These are phyloP conservation scores for Oncopodura yosiiana DNA, from an alignment of 1,140 invertebrate species.

Conservation along the genomic window DNA sequence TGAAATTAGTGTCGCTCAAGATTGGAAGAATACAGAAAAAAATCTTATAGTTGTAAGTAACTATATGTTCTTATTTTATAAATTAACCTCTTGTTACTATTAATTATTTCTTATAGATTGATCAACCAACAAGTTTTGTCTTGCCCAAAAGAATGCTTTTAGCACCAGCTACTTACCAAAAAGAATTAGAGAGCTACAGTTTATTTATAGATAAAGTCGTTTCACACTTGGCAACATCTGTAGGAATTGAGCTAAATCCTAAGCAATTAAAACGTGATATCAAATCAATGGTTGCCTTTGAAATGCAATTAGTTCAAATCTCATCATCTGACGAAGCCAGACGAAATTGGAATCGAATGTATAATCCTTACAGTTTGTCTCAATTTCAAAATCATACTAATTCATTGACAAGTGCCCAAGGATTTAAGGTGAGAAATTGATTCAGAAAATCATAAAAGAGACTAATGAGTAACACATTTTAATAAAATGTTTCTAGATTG, in stretches of 20 bases:
- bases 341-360: conserved; percentile 45
- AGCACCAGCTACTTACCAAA: conserved; percentile 51
- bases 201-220: conserved; percentile 62
- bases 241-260: conserved; percentile 7
- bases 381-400: conserved; percentile 42
- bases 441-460: too few relatives aligned
- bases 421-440: too few relatives aligned
- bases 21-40: conserved; percentile 76
- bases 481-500: too few relatives aligned
- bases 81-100: conserved; percentile 10
- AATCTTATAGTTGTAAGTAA: conserved; percentile 71
- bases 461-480: too few relatives aligned
- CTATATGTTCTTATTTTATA: too few relatives aligned
- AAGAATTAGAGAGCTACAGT: conserved; percentile 67
- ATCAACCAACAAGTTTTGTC: conserved; percentile 77
- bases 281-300: conserved; percentile 67
- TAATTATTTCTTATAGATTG: conserved; percentile 50
- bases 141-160: conserved; percentile 78
- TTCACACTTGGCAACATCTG: conserved; percentile 24
- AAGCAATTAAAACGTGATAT: conserved; percentile 59
- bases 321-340: conserved; percentile 45
- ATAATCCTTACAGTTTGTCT: conserved; percentile 47
- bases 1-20: conserved; percentile 73
- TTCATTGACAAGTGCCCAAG: too few relatives aligned
- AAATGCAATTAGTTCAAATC: conserved; percentile 64